phyloP scores from a whole-genome alignment of 2,113 vertebrate genomes.

The Percopsis transmontana region DNA sequence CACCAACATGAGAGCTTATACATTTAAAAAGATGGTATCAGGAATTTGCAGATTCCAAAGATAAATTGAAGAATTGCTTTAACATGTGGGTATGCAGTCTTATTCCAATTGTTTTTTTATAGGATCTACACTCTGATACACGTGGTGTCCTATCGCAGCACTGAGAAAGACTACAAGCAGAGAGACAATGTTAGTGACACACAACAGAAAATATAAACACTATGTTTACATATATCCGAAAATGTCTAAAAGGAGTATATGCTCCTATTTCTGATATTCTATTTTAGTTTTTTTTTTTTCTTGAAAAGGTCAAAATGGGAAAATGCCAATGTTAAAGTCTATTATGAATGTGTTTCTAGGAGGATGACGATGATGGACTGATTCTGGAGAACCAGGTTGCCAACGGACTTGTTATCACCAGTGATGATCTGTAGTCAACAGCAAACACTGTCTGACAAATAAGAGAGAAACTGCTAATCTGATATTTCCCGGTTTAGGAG shows the following conservation, averaged over 20 bases:
- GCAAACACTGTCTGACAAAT: no score
- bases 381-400: constrained; percentile 44
- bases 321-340: constrained; percentile 4
- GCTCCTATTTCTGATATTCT: no score
- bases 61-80: background rate
- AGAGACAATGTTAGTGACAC: constrained; percentile 54
- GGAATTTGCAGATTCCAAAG: no score
- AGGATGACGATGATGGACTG: constrained; percentile 48
- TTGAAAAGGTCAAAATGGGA: background rate
- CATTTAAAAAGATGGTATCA: no score
- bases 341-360: constrained; percentile 11
- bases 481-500: no score
- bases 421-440: constrained; percentile 63
- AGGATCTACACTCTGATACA: constrained; percentile 83
- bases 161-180: constrained; percentile 75
- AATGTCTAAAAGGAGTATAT: background rate
- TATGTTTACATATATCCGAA: background rate
- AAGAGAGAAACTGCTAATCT: no score
- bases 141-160: constrained; percentile 76
- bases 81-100: no score
- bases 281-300: no score
- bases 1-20: no score
- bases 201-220: constrained; percentile 3
- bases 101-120: constrained; percentile 1
- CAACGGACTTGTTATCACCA: constrained; percentile 53